phyloP scores from a whole-genome alignment of 2,888 invertebrate genomes.

The Drosophila peninsularis region DNA sequence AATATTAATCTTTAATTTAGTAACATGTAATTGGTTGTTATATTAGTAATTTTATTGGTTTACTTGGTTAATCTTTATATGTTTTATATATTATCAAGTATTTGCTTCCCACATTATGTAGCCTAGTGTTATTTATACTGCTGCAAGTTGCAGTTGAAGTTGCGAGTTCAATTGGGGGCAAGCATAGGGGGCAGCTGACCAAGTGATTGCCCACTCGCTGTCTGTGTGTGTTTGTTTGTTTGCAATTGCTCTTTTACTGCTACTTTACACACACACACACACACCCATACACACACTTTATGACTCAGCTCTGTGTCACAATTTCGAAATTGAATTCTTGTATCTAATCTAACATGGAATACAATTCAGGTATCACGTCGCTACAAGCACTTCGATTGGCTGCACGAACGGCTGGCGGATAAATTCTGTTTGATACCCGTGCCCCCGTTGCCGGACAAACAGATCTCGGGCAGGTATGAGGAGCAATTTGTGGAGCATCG shows the following conservation, averaged over 20 bases:
- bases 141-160: conserved; percentile 44
- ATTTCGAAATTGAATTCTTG: conserved; percentile 63
- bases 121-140: conserved; percentile 24
- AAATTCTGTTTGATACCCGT: conserved; percentile 98
- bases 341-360: conserved; percentile 63
- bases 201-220: conserved; percentile 23
- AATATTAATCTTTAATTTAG: background rate
- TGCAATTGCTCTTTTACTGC: conserved; percentile 6
- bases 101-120: conserved; percentile 8
- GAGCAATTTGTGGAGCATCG: conserved; percentile 98
- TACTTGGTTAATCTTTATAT: background rate
- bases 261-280: background rate
- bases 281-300: conserved; percentile 6
- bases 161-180: conserved; percentile 55
- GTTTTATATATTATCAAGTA: background rate
- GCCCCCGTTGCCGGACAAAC: conserved; percentile 98
- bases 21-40: background rate
- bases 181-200: conserved; percentile 32
- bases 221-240: conserved; percentile 17
- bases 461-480: conserved; percentile 98
- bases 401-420: conserved; percentile 96
- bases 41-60: background rate
- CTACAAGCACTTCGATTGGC: conserved; percentile 99
- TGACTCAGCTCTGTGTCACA: conserved; percentile 57
- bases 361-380: conserved; percentile 88